Evolutionary conservation across 2,888 invertebrate species (phyloP), one percentile per base, ranked within the genome.

Genomic region (Bombylius discolor): DNA sequence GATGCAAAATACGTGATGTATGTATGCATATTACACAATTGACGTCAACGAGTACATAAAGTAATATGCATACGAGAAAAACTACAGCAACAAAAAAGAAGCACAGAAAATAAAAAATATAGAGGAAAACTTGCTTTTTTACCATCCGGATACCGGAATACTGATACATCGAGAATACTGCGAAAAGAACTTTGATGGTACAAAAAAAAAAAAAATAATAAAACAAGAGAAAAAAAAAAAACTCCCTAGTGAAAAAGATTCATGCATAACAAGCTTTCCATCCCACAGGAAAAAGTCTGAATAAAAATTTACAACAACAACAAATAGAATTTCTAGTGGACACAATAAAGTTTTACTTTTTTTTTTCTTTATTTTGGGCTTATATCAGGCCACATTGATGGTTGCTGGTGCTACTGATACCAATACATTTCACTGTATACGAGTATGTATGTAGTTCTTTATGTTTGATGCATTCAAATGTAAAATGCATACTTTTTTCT

Each of bases 221-320:
- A n/a, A 23, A 23, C 23, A 23, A 23, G 23, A 1, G n/a, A n/a
- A n/a, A 23, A 23, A 23, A 23, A 2, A 23, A 23, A 23, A 23
- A 2, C 23, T 23, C 23, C 23, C 23, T 23, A 23, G 23, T 23
- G 23, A 23, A 23, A 23, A 23, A 23, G 23, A 23, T 23, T 23
- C 23, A 23, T 23, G 23, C 23, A 23, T 23, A 23, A 23, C 23
- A 23, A 23, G 23, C 23, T 23, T 23, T 23, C 23, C 23, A 23
- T 23, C 23, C 54, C 49, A 36, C 42, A 9, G 51, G 46, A 53
- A 53, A 51, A 58, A 58, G 56, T 58, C 56, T 58, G 58, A 53
- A 58, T 58, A 58, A 58, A 58, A 58, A 56, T 58, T 56, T 56
- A 54, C 56, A 56, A 58, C 23, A 23, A 58, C 58, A 58, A 58